Base-by-base conservation (phyloP, 2,888 invertebrate genomes). In the Mechanitis mazaeus region DNA sequence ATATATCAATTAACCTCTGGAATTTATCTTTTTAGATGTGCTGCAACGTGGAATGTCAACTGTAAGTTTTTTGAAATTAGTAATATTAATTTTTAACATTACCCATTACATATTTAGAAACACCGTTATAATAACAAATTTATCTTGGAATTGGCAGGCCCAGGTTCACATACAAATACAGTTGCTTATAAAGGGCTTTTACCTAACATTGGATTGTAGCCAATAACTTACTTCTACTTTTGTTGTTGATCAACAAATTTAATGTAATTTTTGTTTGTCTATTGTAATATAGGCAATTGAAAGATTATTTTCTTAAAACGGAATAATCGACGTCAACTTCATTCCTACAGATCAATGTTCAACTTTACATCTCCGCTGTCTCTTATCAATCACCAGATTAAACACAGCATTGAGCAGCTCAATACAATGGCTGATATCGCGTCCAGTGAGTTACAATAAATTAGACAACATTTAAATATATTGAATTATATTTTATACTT, bases 11-110 rank as follows among this genome's bases (percentile, higher is more conserved):
- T 56, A 42, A 35, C 53, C 28, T 33, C 33, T 3, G 9, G 9
- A 31, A 33, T 42, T 28, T 42, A 54, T 58, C 42, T 58, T 59
- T 53, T 45, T 3, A 9, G 35, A 56, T 53, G 58, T 55, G 54
- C 28, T 54, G 45, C 38, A 3, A 50, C 4, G 50, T 50, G 50
- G 50, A 50, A 31, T 50, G 50, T 50, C 50, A 50, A 50, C 7
- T 31, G 31, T 31, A 31, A 50, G 50, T 50, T 31, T 31, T 3
- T 1, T 28, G 20, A 20, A 20, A 20, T 31, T 7, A 7, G 31
- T 50, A 28, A 11, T 50, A 9, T 11, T 31, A 3, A 31, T 7
- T 31, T 9, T 50, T 31, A 47, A n/a, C 28, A 28, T 47, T 47
- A 20, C 20, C 6, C n/a, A 47, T 47, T 20, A 20, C 20, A 20